phyloP scores from a whole-genome alignment of 64 coral and sea anemone genomes.

The Astreopora myriophthalma region DNA sequence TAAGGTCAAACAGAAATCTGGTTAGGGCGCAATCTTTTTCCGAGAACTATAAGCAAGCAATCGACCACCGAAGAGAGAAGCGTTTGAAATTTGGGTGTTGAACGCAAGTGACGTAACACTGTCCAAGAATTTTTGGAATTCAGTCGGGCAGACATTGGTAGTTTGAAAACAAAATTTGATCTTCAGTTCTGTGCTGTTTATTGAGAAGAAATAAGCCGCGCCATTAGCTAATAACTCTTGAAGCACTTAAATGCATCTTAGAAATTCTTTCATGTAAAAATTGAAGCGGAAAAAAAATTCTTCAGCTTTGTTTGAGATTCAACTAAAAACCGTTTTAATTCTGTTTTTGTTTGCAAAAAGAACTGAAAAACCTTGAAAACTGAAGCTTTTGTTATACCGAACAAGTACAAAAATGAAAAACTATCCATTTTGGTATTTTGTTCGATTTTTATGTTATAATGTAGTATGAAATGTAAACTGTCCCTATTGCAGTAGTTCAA shows the following conservation, averaged over 20 bases:
- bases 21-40: no score
- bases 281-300: neutral
- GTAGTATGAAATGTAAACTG: no score
- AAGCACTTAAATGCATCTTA: neutral
- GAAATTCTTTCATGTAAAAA: constrained; percentile 17
- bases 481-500: no score
- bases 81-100: neutral
- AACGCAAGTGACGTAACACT: neutral
- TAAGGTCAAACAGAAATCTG: neutral
- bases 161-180: constrained; percentile 40
- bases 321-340: neutral
- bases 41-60: neutral
- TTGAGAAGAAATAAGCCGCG: neutral
- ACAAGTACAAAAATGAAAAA: neutral
- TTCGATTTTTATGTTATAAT: no score
- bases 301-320: neutral
- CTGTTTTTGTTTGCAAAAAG: neutral
- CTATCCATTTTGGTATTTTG: neutral
- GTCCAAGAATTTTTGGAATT: constrained; percentile 5
- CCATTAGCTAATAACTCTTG: neutral
- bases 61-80: neutral
- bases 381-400: neutral
- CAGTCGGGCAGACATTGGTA: neutral
- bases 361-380: neutral
- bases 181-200: neutral